Percentiles rank a stretch among this genome's conserved stretches.
These are phyloP conservation scores for Diarsia rubi DNA, from an alignment of 2,888 invertebrate genomes.

Conservation along the genomic window DNA sequence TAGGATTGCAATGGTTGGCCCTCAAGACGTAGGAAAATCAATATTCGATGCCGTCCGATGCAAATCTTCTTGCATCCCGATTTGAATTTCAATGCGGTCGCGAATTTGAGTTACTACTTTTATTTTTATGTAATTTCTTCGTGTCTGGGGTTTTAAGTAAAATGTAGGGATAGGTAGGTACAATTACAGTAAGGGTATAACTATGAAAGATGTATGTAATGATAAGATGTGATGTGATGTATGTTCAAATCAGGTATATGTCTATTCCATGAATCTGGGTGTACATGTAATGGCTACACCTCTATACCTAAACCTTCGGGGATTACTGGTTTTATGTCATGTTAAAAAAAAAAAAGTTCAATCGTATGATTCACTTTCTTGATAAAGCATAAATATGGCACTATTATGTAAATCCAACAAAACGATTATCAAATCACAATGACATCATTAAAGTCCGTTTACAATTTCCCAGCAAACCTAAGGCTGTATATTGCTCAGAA, in stretches of 20 bases:
- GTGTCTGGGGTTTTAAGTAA: conserved; percentile 61
- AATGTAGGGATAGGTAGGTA: conserved; percentile 25
- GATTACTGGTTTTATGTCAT: too few relatives aligned
- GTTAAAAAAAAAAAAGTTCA: too few relatives aligned
- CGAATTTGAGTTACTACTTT: conserved; percentile 82
- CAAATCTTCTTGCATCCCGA: conserved; percentile 88
- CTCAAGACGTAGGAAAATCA: conserved; percentile 89
- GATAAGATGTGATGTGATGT: too few relatives aligned
- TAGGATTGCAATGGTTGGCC: conserved; percentile 86
- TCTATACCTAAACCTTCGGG: too few relatives aligned
- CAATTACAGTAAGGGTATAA: conserved; percentile 1
- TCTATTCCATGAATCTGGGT: too few relatives aligned
- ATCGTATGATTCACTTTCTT: neutral
- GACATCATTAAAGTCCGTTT: conserved; percentile 28
- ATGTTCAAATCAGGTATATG: too few relatives aligned
- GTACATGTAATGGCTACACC: too few relatives aligned
- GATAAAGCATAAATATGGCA: conserved; percentile 3
- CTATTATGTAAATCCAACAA: conserved; percentile 27
- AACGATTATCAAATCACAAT: conserved; percentile 40
- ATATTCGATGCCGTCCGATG: conserved; percentile 88
- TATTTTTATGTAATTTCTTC: conserved; percentile 78
- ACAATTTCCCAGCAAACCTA: conserved; percentile 20
- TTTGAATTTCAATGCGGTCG: conserved; percentile 88
- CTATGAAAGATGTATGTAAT: neutral
- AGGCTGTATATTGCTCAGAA: conserved; percentile 35